These are phyloP conservation scores for Blastobasis adustella DNA, from an alignment of 2,888 invertebrate species.

Conservation along the genomic window DNA sequence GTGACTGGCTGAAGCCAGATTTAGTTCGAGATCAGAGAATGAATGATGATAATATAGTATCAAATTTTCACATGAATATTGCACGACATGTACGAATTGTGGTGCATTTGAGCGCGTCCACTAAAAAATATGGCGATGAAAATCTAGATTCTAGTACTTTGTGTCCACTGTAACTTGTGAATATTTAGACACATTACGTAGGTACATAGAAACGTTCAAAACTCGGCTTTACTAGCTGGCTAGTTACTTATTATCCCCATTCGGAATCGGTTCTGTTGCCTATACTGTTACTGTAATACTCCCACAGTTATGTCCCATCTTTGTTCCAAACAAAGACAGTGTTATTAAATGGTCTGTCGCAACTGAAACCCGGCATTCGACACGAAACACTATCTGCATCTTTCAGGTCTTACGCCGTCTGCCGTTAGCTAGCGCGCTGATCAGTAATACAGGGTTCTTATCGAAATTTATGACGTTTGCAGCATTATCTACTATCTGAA, in stretches of 20 bases:
- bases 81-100: too few species aligned
- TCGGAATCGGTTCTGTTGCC: constrained; percentile 7
- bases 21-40: too few species aligned
- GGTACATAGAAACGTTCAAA: too few species aligned
- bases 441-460: constrained; percentile 32
- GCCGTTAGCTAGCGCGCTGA: constrained; percentile 12
- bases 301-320: constrained; percentile 3
- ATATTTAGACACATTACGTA: too few species aligned
- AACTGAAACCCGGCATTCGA: too few species aligned
- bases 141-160: not conserved
- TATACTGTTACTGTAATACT: too few species aligned
- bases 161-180: too few species aligned
- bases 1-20: too few species aligned
- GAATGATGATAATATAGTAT: too few species aligned
- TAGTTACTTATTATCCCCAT: constrained; percentile 1
- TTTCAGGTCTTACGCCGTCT: not conserved
- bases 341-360: not conserved
- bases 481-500: constrained; percentile 53
- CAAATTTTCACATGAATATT: too few species aligned
- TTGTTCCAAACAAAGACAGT: constrained; percentile 8
- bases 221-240: not conserved
- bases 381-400: not conserved
- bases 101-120: too few species aligned
- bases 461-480: constrained; percentile 53
- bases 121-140: too few species aligned